These are phyloP conservation scores for Origma solitaria DNA, from an alignment of 2,113 vertebrate genomes.

Conservation along the genomic window DNA sequence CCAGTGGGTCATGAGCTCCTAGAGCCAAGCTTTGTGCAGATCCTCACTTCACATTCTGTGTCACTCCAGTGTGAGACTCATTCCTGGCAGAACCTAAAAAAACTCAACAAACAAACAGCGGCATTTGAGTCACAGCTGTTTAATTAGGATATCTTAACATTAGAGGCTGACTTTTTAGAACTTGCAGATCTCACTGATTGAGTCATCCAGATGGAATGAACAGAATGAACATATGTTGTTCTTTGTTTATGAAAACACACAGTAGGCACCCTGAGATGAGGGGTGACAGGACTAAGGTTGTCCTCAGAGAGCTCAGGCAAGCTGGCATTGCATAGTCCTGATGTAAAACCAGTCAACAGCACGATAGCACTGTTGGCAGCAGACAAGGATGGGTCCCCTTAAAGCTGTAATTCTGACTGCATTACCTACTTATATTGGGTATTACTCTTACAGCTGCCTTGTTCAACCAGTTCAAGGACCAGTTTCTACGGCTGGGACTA, in stretches of 20 bases:
- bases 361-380: neutral
- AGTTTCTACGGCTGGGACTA: neutral
- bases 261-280: neutral
- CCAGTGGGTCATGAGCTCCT: neutral
- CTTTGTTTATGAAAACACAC: conserved; percentile 50
- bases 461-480: neutral
- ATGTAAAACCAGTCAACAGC: neutral
- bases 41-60: neutral
- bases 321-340: neutral
- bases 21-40: neutral
- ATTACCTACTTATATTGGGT: neutral
- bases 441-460: neutral
- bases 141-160: conserved; percentile 26
- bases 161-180: conserved; percentile 34
- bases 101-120: neutral
- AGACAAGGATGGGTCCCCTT: neutral
- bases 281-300: neutral
- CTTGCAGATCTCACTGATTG: conserved; percentile 25
- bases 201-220: conserved; percentile 50
- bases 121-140: conserved; percentile 39
- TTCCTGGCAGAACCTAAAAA: neutral
- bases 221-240: conserved; percentile 44
- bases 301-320: conserved; percentile 22
- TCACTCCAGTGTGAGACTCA: neutral
- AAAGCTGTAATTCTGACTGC: neutral